Evolutionary conservation across 2,888 invertebrate genomes (phyloP).

Genomic region (Drosophila paracracens): DNA sequence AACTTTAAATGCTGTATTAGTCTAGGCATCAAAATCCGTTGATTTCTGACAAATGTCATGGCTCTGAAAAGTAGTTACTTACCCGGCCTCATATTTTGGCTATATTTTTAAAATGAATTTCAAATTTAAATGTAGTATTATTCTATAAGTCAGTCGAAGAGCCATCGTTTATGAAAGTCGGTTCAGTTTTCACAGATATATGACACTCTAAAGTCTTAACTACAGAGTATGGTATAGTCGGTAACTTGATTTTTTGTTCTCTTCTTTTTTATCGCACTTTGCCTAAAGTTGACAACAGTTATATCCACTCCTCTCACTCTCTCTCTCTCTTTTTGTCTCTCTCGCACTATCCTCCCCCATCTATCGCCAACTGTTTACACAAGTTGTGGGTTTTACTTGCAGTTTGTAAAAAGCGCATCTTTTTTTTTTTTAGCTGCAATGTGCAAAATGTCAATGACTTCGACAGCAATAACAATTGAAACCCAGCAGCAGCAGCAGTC

Average conservation of each 20-base stretch:
- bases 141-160: background rate
- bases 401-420: constrained; percentile 52
- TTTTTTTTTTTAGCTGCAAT: constrained; percentile 39
- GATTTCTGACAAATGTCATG: background rate
- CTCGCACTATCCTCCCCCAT: background rate
- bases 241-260: background rate
- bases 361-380: constrained; percentile 43
- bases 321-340: background rate
- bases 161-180: background rate
- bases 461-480: constrained; percentile 61
- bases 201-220: background rate
- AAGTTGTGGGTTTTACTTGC: constrained; percentile 47
- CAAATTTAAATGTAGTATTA: background rate
- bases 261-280: constrained; percentile 34
- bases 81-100: background rate
- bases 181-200: background rate
- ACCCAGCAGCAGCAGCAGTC: constrained; percentile 47
- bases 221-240: background rate
- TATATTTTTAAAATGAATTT: background rate
- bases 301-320: background rate
- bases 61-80: background rate
- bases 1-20: background rate
- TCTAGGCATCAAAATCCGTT: background rate
- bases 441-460: constrained; percentile 73
- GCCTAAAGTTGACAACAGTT: constrained; percentile 38